Base-by-base conservation (phyloP, 2,113 vertebrate species). In the Takifugu flavidus region DNA sequence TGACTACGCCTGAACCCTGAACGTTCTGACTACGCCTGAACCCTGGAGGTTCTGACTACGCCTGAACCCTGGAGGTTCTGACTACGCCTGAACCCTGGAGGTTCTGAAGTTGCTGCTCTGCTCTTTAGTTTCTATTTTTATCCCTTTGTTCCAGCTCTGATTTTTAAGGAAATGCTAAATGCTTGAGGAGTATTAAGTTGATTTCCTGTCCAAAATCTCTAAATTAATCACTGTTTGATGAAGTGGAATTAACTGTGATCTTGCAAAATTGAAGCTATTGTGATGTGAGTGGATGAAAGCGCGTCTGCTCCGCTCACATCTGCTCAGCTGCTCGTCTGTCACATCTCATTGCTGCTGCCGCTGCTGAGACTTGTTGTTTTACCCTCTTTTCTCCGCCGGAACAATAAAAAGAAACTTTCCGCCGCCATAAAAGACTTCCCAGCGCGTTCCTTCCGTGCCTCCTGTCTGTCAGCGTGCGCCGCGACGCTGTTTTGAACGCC, bases 401-500 rank as follows among this genome's bases (percentile, higher is more conserved):
- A 62, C 56, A 14, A 51, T 62, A 11, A 56, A 53, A 66, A 68
- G 58, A 25, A 31, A 34, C 49, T 25, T 59, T 51, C 51, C 20
- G 25, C 56, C 13, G 13, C 25, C 42, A 42, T 29, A 52, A 55
- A 39, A 27, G 12, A 20, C 34, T 62, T 66, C 55, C 20, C 25
- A 29, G 29, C 31, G 45, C 34, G 56, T 56, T 65, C 52, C 52
- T 59, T 45, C 53, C 27, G n/a, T 62, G 46, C 75, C 66, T 78
- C 29, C 44, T 28, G 66, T 75, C 74, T 57, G 62, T 77, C 80
- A 78, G 73, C 70, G 42, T 64, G 45, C 66, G 65, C 57, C 46
- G 60, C 70, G 49, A 70, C 75, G 62, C 53, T 49, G 51, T 61
- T 64, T 45, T 58, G 74, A 72, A 76, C 82, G 64, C 72, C 70